phyloP scores from a whole-genome alignment of 2,113 vertebrate species.

The Poicephalus meyeri region DNA sequence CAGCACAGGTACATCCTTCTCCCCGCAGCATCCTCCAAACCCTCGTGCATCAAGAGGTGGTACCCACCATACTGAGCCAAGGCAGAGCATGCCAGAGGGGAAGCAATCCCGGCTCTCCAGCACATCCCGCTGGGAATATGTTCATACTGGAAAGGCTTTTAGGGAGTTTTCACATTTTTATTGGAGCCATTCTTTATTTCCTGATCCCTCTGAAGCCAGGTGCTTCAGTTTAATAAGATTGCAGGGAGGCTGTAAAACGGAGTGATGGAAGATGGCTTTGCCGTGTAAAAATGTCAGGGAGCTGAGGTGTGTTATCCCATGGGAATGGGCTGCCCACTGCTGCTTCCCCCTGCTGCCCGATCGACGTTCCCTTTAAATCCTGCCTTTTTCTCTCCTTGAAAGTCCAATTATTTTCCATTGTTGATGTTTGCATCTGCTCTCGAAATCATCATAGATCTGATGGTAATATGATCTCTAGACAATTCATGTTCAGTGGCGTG shows the following conservation, averaged over 20 bases:
- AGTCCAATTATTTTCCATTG: constrained; percentile 9
- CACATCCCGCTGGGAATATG: neutral
- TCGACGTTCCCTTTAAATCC: neutral
- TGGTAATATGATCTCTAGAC: constrained; percentile 35
- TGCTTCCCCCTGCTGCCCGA: neutral
- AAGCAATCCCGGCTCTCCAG: neutral
- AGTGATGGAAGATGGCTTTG: constrained; percentile 35
- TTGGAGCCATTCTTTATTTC: constrained; percentile 48
- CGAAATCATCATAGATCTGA: neutral
- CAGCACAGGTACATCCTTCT: constrained; percentile 73
- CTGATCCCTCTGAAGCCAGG: constrained; percentile 6
- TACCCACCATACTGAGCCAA: rapidly evolving
- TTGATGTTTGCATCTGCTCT: neutral
- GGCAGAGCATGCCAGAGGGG: rapidly evolving
- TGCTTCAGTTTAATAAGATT: constrained; percentile 60
- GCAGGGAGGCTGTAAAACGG: constrained; percentile 7
- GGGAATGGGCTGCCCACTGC: rapidly evolving
- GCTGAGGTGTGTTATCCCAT: neutral
- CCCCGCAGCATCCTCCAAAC: neutral
- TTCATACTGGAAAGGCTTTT: neutral
- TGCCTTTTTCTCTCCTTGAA: neutral
- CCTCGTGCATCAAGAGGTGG: rapidly evolving
- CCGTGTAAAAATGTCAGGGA: neutral
- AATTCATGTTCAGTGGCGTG: constrained; percentile 1
- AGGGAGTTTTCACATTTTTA: constrained; percentile 56